Conservation (phyloP, 2,797 vertebrate genomes). For the Amniataba percoides region DNA sequence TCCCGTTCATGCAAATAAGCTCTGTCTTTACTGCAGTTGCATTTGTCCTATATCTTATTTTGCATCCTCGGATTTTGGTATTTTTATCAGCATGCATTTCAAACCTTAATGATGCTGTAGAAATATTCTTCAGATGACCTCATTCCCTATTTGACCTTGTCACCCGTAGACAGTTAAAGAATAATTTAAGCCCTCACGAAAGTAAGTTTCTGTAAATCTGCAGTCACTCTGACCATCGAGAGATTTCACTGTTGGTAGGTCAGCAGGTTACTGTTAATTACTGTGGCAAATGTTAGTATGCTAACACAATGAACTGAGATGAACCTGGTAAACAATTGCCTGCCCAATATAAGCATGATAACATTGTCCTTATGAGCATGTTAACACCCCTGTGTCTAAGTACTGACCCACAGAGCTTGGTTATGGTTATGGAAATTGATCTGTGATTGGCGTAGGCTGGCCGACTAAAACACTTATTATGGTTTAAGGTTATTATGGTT, state of each 20-base stretch:
- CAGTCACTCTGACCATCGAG: no score
- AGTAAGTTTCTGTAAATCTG: no score
- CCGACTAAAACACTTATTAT: neutral
- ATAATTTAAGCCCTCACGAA: neutral
- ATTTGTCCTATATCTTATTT: slow-evolving; percentile 23
- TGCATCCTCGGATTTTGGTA: slow-evolving; percentile 18
- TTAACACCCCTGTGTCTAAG: no score
- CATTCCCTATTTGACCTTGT: neutral
- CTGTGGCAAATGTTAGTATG: neutral
- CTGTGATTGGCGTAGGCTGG: neutral
- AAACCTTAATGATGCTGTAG: neutral
- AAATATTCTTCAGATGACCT: neutral
- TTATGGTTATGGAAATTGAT: neutral
- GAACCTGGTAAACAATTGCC: neutral
- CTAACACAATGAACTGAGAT: neutral
- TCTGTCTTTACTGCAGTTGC: slow-evolving; percentile 32
- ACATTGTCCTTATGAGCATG: neutral
- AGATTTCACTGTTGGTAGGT: no score
- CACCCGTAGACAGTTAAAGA: neutral
- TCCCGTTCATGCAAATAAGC: slow-evolving; percentile 49
- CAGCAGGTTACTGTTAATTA: neutral
- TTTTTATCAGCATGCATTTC: neutral
- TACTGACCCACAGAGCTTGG: neutral
- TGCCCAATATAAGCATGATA: neutral
- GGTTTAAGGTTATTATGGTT: no score